Evolutionary conservation across 2,797 vertebrate genomes (phyloP).

Genomic region (Aldrovandia affinis): DNA sequence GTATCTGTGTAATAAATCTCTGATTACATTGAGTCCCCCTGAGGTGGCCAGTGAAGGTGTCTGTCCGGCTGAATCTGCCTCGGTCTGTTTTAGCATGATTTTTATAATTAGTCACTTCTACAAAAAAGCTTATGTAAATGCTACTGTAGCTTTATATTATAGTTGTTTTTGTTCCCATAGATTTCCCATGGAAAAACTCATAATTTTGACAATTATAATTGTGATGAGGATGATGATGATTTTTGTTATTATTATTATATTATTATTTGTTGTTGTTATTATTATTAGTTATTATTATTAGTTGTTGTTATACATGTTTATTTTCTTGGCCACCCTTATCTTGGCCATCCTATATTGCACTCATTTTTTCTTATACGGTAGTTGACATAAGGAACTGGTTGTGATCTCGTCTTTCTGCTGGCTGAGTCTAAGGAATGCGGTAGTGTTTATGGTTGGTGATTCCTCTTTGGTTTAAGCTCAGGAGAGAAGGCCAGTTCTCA

Average conservation of each 20-base stretch:
- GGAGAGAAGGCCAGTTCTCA: neutral
- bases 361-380: neutral
- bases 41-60: neutral
- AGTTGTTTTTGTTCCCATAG: too few relatives aligned
- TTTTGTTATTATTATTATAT: neutral
- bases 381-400: constrained; percentile 38
- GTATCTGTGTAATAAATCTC: neutral
- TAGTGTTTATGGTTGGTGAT: constrained; percentile 11
- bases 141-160: neutral
- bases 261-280: too few relatives aligned
- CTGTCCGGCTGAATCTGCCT: too few relatives aligned
- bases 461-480: neutral
- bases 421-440: constrained; percentile 38
- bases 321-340: neutral
- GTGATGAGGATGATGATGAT: neutral
- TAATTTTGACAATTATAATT: neutral
- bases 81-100: too few relatives aligned
- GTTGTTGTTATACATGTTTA: too few relatives aligned
- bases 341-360: neutral
- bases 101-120: neutral
- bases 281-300: too few relatives aligned
- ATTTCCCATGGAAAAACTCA: too few relatives aligned
- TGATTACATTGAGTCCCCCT: neutral
- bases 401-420: constrained; percentile 37
- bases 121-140: neutral